These are phyloP conservation scores for Orchestia grillus DNA, from an alignment of 1,140 invertebrate species.

Conservation along the genomic window DNA sequence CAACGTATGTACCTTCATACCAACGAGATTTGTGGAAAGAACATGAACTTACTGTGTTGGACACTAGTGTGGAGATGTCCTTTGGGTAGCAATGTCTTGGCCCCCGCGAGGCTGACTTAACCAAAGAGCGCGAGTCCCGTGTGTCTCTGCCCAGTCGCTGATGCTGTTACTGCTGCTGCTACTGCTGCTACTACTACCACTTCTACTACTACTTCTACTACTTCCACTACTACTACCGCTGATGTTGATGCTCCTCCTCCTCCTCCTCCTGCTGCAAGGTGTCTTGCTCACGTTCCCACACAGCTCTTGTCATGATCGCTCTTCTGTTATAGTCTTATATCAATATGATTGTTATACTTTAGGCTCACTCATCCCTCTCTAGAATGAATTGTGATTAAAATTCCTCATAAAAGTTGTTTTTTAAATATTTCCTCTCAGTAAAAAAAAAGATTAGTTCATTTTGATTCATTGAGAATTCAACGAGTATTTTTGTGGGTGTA, in stretches of 20 bases:
- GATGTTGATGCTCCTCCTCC: constrained; percentile 18
- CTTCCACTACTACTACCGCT: constrained; percentile 42
- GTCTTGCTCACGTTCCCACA: constrained; percentile 37
- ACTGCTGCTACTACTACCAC: constrained; percentile 1
- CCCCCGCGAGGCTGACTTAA: constrained; percentile 47
- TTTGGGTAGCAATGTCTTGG: constrained; percentile 46
- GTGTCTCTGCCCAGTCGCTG: constrained; percentile 52
- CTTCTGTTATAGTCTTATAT: constrained; percentile 16
- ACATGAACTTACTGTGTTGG: constrained; percentile 11
- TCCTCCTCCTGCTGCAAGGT: constrained; percentile 32
- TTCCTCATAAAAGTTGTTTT: neutral
- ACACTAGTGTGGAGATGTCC: constrained; percentile 53
- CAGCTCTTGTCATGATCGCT: neutral
- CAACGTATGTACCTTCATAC: neutral
- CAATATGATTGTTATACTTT: constrained; percentile 22
- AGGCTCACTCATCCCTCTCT: constrained; percentile 6
- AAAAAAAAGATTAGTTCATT: neutral
- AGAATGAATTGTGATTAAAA: neutral
- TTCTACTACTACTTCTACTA: constrained; percentile 19
- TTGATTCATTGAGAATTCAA: neutral
- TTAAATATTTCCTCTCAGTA: neutral
- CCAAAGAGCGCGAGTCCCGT: constrained; percentile 46
- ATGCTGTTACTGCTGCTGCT: constrained; percentile 43
- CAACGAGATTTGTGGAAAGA: constrained; percentile 41
- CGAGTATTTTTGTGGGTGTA: neutral